Evolutionary conservation across 2,113 vertebrate species (phyloP).

Genomic region (Anas platyrhynchos): DNA sequence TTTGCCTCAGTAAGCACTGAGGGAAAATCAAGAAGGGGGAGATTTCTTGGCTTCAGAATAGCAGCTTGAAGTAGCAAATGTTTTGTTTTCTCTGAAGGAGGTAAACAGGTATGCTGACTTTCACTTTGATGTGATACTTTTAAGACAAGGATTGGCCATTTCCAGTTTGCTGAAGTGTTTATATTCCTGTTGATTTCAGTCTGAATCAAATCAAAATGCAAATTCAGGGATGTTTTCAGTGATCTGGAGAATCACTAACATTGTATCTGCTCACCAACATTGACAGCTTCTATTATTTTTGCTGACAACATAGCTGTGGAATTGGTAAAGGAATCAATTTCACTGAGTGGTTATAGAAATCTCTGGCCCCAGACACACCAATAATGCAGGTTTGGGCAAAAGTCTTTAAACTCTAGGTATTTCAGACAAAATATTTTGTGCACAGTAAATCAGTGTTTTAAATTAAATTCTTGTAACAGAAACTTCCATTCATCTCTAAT

Average conservation of each 20-base stretch:
- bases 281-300: not conserved
- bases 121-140: not conserved
- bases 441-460: not conserved
- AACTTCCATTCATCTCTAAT: not conserved
- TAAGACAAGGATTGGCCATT: not conserved
- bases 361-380: not conserved
- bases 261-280: not conserved
- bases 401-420: not conserved
- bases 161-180: not conserved
- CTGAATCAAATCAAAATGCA: not conserved
- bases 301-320: not conserved
- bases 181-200: not conserved
- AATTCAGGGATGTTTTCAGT: not conserved
- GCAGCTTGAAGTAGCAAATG: not conserved
- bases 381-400: not conserved
- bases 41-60: not conserved
- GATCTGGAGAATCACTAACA: not conserved
- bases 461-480: not conserved
- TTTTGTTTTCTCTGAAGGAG: slow-evolving; percentile 11
- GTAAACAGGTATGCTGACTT: not conserved
- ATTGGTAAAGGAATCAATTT: not conserved
- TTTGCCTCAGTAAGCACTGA: slow-evolving; percentile 33
- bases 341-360: not conserved
- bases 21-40: slow-evolving; percentile 8
- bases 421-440: not conserved